Conservation (phyloP, 2,113 vertebrate genomes). For the Perca fluviatilis region DNA sequence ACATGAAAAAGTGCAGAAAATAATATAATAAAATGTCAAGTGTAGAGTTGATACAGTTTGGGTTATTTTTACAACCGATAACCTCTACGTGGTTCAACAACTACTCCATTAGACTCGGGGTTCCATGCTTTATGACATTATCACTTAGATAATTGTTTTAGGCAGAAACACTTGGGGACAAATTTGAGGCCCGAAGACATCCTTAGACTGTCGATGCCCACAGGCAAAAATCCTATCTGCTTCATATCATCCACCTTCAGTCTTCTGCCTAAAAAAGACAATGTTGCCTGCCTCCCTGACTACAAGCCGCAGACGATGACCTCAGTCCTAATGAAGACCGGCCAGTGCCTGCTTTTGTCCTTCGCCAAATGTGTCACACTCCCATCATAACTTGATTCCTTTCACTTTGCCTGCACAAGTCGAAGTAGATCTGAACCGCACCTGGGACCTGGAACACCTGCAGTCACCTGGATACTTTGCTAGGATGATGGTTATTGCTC, state of each 20-base stretch:
- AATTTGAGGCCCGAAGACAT: conserved; percentile 21
- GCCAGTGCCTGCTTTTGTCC: conserved; percentile 38
- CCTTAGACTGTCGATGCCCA: conserved; percentile 28
- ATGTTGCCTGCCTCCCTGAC: conserved; percentile 36
- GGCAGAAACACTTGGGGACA: conserved; percentile 1
- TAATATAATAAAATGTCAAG: background rate
- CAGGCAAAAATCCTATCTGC: conserved; percentile 39
- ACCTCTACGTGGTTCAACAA: conserved; percentile 5
- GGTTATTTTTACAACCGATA: conserved; percentile 9
- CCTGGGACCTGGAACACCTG: background rate
- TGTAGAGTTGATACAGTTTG: background rate
- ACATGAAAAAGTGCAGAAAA: conserved; percentile 32
- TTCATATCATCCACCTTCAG: conserved; percentile 53
- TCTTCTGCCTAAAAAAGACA: conserved; percentile 45
- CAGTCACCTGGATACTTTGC: background rate
- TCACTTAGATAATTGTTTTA: background rate
- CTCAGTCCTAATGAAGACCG: conserved; percentile 58
- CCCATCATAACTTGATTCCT: conserved; percentile 3
- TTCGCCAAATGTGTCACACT: conserved; percentile 38
- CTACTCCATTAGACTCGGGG: background rate
- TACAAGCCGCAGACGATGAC: conserved; percentile 36
- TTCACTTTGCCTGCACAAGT: conserved; percentile 20
- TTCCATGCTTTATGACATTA: background rate
- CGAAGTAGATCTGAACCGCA: background rate
- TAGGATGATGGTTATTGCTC: background rate